Conservation (phyloP, 2,797 vertebrate species). For the Phoebastria nigripes region DNA sequence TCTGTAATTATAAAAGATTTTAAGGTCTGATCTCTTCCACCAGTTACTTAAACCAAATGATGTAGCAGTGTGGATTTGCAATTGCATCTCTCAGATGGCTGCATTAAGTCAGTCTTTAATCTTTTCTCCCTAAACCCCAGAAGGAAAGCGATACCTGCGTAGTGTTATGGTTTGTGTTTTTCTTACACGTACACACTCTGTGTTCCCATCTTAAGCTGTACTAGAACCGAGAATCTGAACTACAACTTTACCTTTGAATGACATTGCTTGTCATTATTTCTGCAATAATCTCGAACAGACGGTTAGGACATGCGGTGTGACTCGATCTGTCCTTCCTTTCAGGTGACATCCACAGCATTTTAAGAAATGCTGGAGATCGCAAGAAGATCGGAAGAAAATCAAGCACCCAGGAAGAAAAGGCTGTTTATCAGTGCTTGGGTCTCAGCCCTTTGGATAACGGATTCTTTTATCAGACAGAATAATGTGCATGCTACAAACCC, state of each 20-base stretch:
- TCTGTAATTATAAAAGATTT: neutral
- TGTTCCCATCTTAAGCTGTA: neutral
- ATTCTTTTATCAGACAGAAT: neutral
- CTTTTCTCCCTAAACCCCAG: neutral
- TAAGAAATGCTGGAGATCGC: neutral
- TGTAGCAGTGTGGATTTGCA: neutral
- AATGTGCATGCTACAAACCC: rapidly evolving
- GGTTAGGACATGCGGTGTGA: neutral
- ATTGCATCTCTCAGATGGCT: neutral
- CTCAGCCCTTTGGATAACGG: neutral
- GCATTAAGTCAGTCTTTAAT: neutral
- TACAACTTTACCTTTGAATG: neutral
- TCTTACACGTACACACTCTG: rapidly evolving
- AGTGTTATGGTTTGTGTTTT: neutral
- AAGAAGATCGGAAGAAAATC: neutral
- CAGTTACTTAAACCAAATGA: neutral
- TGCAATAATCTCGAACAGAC: neutral
- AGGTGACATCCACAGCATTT: neutral
- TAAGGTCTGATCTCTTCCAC: neutral
- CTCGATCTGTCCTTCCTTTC: neutral
- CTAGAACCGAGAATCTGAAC: neutral
- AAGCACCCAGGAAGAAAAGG: neutral
- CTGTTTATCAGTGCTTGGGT: rapidly evolving
- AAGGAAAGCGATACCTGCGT: neutral
- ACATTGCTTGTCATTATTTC: neutral